phyloP scores from a whole-genome alignment of 2,888 invertebrate species.

The Prenolepis imparis region DNA sequence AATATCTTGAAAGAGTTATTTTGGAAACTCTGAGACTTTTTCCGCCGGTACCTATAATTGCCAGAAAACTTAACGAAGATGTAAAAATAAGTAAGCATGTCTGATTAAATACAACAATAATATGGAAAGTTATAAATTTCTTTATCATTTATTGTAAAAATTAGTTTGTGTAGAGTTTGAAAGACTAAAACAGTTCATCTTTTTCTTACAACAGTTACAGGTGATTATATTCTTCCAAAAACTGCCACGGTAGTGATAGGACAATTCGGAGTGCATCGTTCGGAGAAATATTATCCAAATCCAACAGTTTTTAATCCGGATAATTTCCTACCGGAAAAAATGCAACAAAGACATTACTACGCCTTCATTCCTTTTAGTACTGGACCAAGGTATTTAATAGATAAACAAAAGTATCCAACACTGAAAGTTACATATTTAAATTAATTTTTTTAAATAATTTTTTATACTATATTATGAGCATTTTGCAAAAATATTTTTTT shows the following conservation, averaged over 20 bases:
- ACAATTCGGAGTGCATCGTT: constrained; percentile 91
- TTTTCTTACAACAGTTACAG: constrained; percentile 87
- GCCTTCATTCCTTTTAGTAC: constrained; percentile 94
- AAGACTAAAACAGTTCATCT: too few species aligned
- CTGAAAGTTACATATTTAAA: too few species aligned
- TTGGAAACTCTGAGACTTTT: constrained; percentile 93
- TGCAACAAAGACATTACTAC: constrained; percentile 93
- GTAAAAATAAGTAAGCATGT: constrained; percentile 89
- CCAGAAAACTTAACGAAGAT: constrained; percentile 91
- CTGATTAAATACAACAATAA: constrained; percentile 15
- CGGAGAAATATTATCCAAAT: constrained; percentile 91
- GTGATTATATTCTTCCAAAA: constrained; percentile 90
- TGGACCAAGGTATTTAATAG: constrained; percentile 88
- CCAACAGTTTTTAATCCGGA: constrained; percentile 94
- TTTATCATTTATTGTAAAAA: too few species aligned
- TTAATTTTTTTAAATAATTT: not conserved
- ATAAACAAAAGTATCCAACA: not conserved
- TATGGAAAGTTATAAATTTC: too few species aligned
- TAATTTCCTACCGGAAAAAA: constrained; percentile 93
- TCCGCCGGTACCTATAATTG: constrained; percentile 93
- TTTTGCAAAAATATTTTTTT: not conserved
- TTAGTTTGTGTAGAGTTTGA: too few species aligned
- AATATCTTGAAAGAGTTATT: constrained; percentile 93
- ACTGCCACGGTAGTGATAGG: constrained; percentile 91
- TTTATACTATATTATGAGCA: not conserved